Base-by-base conservation (phyloP, 2,888 invertebrate species). In the Diarsia dahlii region DNA sequence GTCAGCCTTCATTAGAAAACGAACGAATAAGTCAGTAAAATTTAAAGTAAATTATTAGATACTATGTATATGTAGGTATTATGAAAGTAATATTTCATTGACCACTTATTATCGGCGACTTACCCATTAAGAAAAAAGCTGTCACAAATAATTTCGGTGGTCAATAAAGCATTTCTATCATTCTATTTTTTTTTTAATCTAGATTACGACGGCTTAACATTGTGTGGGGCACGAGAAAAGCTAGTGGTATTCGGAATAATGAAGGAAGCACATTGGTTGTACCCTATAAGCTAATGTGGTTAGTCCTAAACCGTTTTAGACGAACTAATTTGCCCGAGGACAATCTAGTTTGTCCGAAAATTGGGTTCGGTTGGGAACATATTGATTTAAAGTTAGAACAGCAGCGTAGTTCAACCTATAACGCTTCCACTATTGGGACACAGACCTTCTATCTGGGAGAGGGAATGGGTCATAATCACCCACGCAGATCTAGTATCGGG, bases 291-390 rank as follows among this genome's bases (percentile, higher is more conserved):
- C 46, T 69, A 68, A 66, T 50, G 60, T 62, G 56, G 77, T 62
- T 77, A 23, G 39, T 46, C 34, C 34, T 48, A 54, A 69, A 5
- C 46, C 62, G 15, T 48, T 76, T 54, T 54, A 69, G 46, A 52
- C 18, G 52, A 63, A 70, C 54, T 62, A 70, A 77, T 76, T 77
- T 77, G n/a, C 60, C 58, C 46, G n/a, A 60, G 52, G n/a, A 62
- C 54, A 62, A 77, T 58, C 46, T 62, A 54, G 77, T 69, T 76
- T 23, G 34, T 46, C 46, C 39, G 39, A 54, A 63, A 69, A 62
- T 70, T 62, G 60, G 28, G n/a, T 62, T 48, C 13, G 3, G 12
- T 13, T 13, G 46, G 46, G n/a, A 71, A 71, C 34, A 28, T 60
- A 62, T 45, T 52, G n/a, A 72, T 60, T 71, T 5, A 46, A 71